phyloP scores from a whole-genome alignment of 2,113 vertebrate genomes.

The Psittacara wagleri region DNA sequence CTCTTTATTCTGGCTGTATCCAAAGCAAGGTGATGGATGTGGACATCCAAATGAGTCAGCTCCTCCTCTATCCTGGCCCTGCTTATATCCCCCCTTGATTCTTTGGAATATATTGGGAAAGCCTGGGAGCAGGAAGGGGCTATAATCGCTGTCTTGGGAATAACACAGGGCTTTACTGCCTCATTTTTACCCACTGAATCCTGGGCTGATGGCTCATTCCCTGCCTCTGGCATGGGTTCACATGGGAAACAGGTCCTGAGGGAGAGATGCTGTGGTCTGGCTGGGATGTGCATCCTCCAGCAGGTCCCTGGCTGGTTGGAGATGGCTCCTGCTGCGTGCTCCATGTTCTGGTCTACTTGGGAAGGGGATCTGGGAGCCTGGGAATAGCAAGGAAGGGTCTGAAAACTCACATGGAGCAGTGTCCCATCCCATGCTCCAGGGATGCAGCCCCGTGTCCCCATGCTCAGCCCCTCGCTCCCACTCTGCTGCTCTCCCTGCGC shows the following conservation, averaged over 20 bases:
- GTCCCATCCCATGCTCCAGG: rapidly evolving
- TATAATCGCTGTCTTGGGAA: background rate
- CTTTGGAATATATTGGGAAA: background rate
- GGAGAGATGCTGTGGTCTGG: background rate
- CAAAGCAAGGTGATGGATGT: background rate
- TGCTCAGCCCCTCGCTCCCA: background rate
- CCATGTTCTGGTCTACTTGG: rapidly evolving
- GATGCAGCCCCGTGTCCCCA: background rate
- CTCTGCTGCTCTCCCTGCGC: background rate
- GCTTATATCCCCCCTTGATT: background rate
- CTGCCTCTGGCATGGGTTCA: rapidly evolving
- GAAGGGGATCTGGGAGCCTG: background rate
- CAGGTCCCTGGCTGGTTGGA: too few species aligned
- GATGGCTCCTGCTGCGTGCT: rapidly evolving
- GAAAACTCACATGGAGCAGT: rapidly evolving
- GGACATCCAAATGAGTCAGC: background rate
- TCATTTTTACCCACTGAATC: background rate
- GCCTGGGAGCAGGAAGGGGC: background rate
- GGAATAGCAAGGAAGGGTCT: background rate
- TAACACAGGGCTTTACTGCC: background rate
- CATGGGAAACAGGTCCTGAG: background rate
- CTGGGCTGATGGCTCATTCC: background rate
- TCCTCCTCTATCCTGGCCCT: background rate
- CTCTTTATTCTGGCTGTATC: background rate
- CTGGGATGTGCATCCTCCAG: rapidly evolving